These are phyloP conservation scores for Podocnemis expansa DNA, from an alignment of 2,113 vertebrate genomes.

Conservation along the genomic window DNA sequence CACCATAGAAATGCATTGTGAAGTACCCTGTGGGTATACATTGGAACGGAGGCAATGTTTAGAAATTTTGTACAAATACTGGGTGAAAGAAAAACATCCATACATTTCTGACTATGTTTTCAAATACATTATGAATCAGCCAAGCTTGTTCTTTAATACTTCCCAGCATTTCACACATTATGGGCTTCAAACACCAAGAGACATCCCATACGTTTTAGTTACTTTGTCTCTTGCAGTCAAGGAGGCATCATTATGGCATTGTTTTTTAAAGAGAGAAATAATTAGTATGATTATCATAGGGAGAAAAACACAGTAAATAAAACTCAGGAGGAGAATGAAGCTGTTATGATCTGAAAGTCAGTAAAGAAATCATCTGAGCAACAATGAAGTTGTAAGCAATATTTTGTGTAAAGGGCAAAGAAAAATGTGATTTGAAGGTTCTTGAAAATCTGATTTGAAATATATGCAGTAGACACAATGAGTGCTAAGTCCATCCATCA, in stretches of 20 bases:
- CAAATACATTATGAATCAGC: neutral
- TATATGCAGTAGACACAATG: neutral
- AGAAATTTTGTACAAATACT: neutral
- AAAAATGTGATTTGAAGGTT: neutral
- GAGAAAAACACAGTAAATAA: neutral
- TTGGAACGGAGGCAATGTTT: neutral
- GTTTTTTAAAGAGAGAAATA: neutral
- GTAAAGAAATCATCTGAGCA: conserved; percentile 28
- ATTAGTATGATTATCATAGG: neutral
- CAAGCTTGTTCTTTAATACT: conserved; percentile 2
- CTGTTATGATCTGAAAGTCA: conserved; percentile 32
- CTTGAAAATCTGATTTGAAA: neutral
- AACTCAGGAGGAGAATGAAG: neutral
- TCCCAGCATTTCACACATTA: neutral
- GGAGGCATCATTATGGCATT: neutral
- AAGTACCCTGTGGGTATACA: neutral
- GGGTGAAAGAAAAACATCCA: neutral
- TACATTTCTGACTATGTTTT: neutral
- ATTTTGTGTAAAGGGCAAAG: conserved; percentile 17
- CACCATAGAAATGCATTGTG: accelerated
- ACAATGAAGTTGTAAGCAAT: conserved; percentile 3
- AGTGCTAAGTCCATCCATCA: neutral
- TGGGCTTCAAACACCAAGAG: conserved; percentile 16
- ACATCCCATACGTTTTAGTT: neutral
- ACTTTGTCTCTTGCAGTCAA: neutral